Evolutionary conservation across 2,888 invertebrate genomes (phyloP).

Genomic region (Blastobasis adustella): DNA sequence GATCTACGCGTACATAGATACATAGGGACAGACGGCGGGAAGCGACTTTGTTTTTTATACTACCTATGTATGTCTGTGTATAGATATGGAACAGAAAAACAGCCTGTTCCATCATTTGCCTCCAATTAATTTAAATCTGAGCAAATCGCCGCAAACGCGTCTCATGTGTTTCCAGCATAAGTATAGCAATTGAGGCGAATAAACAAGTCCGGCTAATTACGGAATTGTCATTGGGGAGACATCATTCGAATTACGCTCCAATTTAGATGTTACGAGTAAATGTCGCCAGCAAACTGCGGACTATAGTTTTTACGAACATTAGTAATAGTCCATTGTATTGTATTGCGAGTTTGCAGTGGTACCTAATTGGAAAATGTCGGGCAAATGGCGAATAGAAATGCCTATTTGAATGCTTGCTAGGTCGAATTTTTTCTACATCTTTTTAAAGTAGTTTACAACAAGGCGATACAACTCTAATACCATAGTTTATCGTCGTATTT

Average conservation of each 20-base stretch:
- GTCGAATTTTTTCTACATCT: too few species aligned
- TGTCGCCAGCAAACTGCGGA: slow-evolving; percentile 30
- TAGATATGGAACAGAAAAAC: too few species aligned
- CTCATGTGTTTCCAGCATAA: slow-evolving; percentile 5
- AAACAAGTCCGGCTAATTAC: slow-evolving; percentile 53
- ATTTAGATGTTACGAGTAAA: slow-evolving; percentile 47
- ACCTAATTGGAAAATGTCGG: slow-evolving; percentile 30
- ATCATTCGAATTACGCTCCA: slow-evolving; percentile 45
- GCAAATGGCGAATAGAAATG: too few species aligned
- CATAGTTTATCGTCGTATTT: too few species aligned
- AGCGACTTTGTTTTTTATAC: too few species aligned
- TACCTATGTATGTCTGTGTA: too few species aligned
- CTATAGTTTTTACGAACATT: slow-evolving; percentile 40
- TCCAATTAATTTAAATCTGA: neutral
- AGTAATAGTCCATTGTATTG: slow-evolving; percentile 38
- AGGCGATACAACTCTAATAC: too few species aligned
- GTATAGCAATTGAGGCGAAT: slow-evolving; percentile 16
- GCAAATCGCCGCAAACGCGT: neutral
- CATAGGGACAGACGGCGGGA: too few species aligned
- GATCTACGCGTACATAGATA: too few species aligned
- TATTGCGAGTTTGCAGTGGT: slow-evolving; percentile 16
- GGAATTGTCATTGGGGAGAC: slow-evolving; percentile 47
- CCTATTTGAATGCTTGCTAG: too few species aligned
- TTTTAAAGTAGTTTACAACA: too few species aligned
- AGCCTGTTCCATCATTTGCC: neutral